These are phyloP conservation scores for Aradus depressus DNA, from an alignment of 2,888 invertebrate genomes.

Conservation along the genomic window DNA sequence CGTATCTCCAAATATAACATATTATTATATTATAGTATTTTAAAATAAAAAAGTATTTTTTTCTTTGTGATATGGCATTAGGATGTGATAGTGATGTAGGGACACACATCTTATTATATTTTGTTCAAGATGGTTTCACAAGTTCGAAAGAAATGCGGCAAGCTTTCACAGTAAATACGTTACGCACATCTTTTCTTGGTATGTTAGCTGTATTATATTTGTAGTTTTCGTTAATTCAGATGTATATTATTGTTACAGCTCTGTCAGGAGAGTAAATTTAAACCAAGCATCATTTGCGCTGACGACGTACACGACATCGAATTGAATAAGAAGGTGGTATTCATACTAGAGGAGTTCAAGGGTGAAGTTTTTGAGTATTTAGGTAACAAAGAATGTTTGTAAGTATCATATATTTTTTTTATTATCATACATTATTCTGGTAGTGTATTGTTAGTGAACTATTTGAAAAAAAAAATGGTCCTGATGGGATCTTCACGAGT, in stretches of 20 bases:
- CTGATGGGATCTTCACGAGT: too few species aligned
- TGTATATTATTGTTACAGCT: constrained; percentile 38
- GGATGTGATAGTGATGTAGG: too few species aligned
- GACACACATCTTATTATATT: too few species aligned
- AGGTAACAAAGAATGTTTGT: constrained; percentile 54
- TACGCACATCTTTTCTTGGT: not conserved
- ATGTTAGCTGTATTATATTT: not conserved
- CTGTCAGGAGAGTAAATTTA: constrained; percentile 49
- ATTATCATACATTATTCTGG: too few species aligned
- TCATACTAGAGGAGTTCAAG: constrained; percentile 65
- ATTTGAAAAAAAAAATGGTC: too few species aligned
- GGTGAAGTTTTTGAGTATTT: constrained; percentile 59
- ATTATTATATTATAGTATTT: too few species aligned
- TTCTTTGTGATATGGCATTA: too few species aligned
- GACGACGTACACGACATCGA: constrained; percentile 40
- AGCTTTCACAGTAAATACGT: constrained; percentile 17
- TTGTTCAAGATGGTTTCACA: constrained; percentile 17
- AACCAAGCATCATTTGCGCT: constrained; percentile 54
- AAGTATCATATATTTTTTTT: constrained; percentile 38
- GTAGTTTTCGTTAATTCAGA: not conserved
- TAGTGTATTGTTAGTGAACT: constrained; percentile 48
- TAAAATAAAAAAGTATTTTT: too few species aligned
- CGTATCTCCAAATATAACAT: too few species aligned
- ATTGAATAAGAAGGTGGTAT: constrained; percentile 52
- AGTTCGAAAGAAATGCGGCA: constrained; percentile 20